Evolutionary conservation across 2,888 invertebrate genomes (phyloP), one percentile per base, ranked within the genome.

Genomic region (Bembecia ichneumoniformis): DNA sequence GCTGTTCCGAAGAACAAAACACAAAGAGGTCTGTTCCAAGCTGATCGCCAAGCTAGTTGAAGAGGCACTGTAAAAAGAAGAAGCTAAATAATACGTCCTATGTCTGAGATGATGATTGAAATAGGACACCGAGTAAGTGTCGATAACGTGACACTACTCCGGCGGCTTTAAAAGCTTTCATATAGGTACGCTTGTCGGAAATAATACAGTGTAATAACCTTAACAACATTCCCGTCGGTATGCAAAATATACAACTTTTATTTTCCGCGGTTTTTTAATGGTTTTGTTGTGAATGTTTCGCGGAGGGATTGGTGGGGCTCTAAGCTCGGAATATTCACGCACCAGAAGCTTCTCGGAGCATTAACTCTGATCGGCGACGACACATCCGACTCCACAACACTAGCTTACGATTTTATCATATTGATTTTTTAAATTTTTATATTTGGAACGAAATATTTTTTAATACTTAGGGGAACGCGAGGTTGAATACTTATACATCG

Each of bases 161-260:
- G 68, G 64, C 70, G 78, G 82, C 82, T 62, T 80, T 78, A 84
- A 86, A 87, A 87, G 86, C 86, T 84, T 84, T 86, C 77, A 80
- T 74, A 80, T 78, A 82, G 7, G 28, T 28, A 28, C 5, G 28
- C 74, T 75, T 73, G 68, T 71, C 70, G 78, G 74, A 78, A 82
- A 80, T 82, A 83, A 82, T 80, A 82, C 80, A 74, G 63, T 72
- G 78, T 83, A 80, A 82, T 78, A 71, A 76, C 69, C 67, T 66
- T 64, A 55, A 11, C 58, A 47, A 55, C 61, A 61, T 60, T 69
- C 60, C 60, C 58, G 69, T 63, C 68, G 68, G 71, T 80, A 82
- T 83, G 82, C 76, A 82, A 80, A 82, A 81, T 82, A 82, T 82
- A 75, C 73, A 74, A 73, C 80, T 84, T 84, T 84, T 83, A 79